phyloP scores from a whole-genome alignment of 2,113 vertebrate genomes.

The Rhabdornis inornatus region DNA sequence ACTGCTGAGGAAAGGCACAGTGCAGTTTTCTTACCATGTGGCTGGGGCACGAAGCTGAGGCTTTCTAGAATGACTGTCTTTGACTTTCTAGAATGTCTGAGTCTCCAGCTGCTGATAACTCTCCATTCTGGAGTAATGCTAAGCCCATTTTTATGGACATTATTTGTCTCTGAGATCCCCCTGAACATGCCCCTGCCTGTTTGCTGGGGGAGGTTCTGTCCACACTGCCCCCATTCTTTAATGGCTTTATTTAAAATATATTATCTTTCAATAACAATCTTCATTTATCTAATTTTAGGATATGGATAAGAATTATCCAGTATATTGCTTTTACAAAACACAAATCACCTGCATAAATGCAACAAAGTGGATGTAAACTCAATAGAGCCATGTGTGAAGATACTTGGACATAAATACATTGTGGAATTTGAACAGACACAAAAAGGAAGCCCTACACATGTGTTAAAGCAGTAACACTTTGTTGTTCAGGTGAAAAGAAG shows the following conservation, averaged over 20 bases:
- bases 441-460: background rate
- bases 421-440: background rate
- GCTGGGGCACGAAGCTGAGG: background rate
- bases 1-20: background rate
- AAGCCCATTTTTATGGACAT: background rate
- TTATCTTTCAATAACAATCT: background rate
- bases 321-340: background rate
- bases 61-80: background rate
- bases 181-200: too few relatives aligned
- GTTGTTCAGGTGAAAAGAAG: background rate
- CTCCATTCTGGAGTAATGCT: background rate
- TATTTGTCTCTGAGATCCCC: background rate
- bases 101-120: background rate
- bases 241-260: background rate
- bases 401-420: background rate
- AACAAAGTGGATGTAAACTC: background rate
- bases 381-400: background rate
- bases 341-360: background rate
- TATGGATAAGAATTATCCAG: background rate
- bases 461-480: background rate
- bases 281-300: background rate
- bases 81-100: background rate
- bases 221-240: background rate
- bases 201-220: background rate
- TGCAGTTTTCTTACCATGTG: background rate